Percentiles rank a stretch among this genome's conserved stretches.
These are phyloP conservation scores for Drosophila barbarae DNA, from an alignment of 2,888 invertebrate species.

Conservation along the genomic window DNA sequence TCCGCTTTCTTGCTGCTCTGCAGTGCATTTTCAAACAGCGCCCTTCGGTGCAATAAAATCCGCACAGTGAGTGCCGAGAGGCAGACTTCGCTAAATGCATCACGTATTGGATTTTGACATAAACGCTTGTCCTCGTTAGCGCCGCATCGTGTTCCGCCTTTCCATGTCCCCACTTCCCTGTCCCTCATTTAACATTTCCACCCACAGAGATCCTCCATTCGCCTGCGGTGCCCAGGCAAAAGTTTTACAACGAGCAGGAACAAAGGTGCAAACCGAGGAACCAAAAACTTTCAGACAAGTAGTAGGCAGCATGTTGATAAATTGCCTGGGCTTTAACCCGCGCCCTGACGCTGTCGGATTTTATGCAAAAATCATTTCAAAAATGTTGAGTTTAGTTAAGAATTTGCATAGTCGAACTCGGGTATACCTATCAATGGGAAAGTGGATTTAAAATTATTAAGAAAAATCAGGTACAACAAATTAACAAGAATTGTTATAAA, in stretches of 20 bases:
- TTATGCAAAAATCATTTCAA: conserved; percentile 62
- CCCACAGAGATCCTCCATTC: conserved; percentile 36
- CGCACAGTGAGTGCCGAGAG: conserved; percentile 23
- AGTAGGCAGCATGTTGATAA: conserved; percentile 65
- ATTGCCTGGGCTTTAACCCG: conserved; percentile 63
- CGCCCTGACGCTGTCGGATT: conserved; percentile 51
- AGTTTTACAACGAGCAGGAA: conserved; percentile 54
- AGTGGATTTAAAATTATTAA: no score
- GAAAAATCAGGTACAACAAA: no score
- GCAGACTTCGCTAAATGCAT: conserved; percentile 64
- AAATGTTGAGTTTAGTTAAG: conserved; percentile 4
- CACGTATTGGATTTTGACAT: conserved; percentile 76
- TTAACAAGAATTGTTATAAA: no score
- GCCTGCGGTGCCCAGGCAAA: conserved; percentile 63
- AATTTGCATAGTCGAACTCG: background rate
- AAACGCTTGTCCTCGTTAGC: conserved; percentile 77
- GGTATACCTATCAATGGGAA: background rate
- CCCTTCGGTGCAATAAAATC: conserved; percentile 34
- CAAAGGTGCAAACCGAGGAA: conserved; percentile 33
- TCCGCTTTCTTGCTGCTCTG: conserved; percentile 3
- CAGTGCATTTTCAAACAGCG: conserved; percentile 65
- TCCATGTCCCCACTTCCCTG: background rate
- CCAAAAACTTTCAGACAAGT: conserved; percentile 50
- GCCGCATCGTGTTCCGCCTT: conserved; percentile 63
- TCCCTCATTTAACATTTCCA: background rate